These are phyloP conservation scores for Actinernus sp. DNA, from an alignment of 92 coral and sea anemone species.

Conservation along the genomic window DNA sequence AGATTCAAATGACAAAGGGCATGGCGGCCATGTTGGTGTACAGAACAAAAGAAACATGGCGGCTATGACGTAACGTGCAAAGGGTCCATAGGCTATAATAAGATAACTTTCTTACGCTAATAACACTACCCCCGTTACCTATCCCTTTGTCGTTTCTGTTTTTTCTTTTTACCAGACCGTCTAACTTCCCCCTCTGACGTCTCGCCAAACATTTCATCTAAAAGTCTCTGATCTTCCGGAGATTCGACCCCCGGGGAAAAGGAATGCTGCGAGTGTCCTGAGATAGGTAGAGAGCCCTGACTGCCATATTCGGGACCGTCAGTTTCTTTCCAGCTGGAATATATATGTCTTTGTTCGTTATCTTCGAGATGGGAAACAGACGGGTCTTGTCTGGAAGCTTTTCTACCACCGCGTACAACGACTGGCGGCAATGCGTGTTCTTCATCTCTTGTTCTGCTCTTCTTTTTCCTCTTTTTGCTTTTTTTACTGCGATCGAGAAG, in stretches of 20 bases:
- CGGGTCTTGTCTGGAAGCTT: conserved; percentile 5
- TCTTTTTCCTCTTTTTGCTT: conserved; percentile 18
- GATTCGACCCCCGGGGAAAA: conserved; percentile 10
- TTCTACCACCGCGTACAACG: conserved; percentile 7
- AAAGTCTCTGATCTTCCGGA: conserved; percentile 26
- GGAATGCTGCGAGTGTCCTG: conserved; percentile 14
- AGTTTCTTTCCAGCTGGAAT: background rate
- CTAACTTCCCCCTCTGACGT: conserved; percentile 40
- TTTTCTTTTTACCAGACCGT: conserved; percentile 42
- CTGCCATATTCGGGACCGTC: background rate
- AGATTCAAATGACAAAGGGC: too few relatives aligned
- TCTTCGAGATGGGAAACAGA: too few relatives aligned
- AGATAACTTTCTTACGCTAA: too few relatives aligned
- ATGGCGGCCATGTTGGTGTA: too few relatives aligned
- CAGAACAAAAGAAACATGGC: too few relatives aligned
- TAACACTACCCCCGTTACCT: too few relatives aligned
- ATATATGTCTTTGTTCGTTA: too few relatives aligned
- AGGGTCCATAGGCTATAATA: too few relatives aligned
- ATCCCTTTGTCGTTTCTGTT: conserved; percentile 9
- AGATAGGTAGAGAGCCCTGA: conserved; percentile 2
- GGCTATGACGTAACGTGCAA: too few relatives aligned
- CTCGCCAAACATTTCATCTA: conserved; percentile 68
- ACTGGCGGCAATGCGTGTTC: conserved; percentile 27
- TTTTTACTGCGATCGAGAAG: background rate
- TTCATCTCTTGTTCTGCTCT: conserved; percentile 1